These are phyloP conservation scores for Antechinus stuartii DNA, from an alignment of 2,113 vertebrate species.

Conservation along the genomic window DNA sequence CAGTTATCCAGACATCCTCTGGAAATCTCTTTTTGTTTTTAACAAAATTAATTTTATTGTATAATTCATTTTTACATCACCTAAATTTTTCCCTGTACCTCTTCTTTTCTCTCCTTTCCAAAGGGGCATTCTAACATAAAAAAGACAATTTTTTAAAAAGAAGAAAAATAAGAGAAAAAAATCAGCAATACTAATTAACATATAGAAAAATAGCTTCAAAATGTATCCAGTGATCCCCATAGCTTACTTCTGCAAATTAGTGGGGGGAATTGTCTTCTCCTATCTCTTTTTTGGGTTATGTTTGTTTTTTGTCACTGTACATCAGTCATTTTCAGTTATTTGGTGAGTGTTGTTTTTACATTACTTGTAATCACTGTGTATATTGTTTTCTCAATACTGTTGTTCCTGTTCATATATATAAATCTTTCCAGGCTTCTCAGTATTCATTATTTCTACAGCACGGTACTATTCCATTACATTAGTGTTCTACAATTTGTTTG, in stretches of 20 bases:
- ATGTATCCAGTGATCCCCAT: neutral
- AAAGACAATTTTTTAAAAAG: neutral
- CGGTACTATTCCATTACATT: neutral
- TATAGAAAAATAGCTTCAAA: neutral
- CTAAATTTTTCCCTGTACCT: neutral
- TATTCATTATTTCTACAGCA: neutral
- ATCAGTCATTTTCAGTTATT: neutral
- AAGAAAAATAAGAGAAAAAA: neutral
- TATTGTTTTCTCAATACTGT: neutral
- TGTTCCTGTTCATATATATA: neutral
- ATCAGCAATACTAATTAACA: neutral
- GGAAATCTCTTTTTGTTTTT: neutral
- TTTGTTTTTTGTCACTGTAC: neutral
- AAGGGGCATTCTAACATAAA: neutral
- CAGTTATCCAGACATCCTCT: neutral
- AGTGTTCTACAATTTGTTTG: neutral
- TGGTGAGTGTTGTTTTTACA: neutral
- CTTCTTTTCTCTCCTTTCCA: neutral
- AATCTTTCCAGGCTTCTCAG: neutral
- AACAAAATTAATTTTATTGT: neutral
- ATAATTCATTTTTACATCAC: neutral
- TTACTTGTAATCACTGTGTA: neutral
- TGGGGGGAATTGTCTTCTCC: neutral
- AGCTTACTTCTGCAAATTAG: neutral
- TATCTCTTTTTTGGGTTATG: neutral